Conservation (phyloP, 2,113 vertebrate species). For the Piaya cayana region DNA sequence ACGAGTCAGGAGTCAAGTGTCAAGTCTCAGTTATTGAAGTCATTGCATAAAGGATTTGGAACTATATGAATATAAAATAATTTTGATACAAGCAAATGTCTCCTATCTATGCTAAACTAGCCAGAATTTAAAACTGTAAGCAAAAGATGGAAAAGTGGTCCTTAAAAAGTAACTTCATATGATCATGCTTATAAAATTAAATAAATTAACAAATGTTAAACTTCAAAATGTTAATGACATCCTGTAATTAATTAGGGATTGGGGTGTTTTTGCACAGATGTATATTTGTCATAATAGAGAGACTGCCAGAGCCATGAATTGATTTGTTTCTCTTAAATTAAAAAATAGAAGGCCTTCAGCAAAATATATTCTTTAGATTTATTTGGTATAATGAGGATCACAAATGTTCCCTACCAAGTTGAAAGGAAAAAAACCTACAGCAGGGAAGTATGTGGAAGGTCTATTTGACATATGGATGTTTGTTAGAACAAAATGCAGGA, state of each 20-base stretch:
- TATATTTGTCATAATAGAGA: constrained; percentile 43
- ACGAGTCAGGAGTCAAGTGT: not conserved
- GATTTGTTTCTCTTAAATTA: constrained; percentile 72
- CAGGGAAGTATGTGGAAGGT: constrained; percentile 55
- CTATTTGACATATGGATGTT: constrained; percentile 71
- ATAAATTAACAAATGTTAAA: constrained; percentile 48
- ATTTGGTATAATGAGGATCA: constrained; percentile 65
- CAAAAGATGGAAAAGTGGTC: not conserved
- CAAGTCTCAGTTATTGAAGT: not conserved
- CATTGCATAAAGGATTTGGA: not conserved
- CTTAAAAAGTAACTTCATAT: constrained; percentile 15
- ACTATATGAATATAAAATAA: not conserved
- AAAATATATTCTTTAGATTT: constrained; percentile 72
- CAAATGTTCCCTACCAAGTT: constrained; percentile 73
- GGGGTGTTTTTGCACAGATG: constrained; percentile 61
- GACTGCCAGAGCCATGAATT: constrained; percentile 40
- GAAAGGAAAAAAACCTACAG: constrained; percentile 67
- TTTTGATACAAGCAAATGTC: not conserved
- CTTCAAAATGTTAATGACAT: constrained; percentile 41
- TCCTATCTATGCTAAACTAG: not conserved
- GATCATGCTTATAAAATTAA: not conserved
- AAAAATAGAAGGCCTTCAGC: constrained; percentile 62
- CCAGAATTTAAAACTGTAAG: not conserved
- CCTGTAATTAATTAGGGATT: constrained; percentile 35
- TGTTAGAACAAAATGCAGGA: constrained; percentile 67